Evolutionary conservation across 2,113 vertebrate species (phyloP).

Genomic region (Hyla sarda): DNA sequence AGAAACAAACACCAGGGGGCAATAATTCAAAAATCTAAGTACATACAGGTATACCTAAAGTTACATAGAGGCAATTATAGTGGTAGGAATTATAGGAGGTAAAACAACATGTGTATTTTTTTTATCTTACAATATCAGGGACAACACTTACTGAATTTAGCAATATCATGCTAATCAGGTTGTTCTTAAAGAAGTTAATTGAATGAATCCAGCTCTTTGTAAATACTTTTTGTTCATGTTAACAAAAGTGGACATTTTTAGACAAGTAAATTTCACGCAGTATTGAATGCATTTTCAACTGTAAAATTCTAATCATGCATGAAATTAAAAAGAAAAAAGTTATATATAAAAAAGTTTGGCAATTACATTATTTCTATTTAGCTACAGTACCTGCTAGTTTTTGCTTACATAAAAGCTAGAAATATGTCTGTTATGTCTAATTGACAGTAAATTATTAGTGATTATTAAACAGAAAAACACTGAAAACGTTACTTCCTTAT

Average conservation of each 20-base stretch:
- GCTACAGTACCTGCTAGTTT: constrained; percentile 1
- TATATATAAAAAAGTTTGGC: constrained; percentile 58
- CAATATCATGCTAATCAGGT: constrained; percentile 60
- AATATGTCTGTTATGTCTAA: background rate
- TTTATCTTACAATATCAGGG: background rate
- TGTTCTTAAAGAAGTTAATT: constrained; percentile 66
- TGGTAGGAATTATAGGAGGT: no score
- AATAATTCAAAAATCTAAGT: no score
- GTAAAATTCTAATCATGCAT: constrained; percentile 68
- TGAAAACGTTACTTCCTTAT: no score
- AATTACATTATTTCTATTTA: constrained; percentile 60
- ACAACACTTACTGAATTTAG: background rate
- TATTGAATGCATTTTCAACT: constrained; percentile 65
- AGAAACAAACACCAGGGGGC: no score
- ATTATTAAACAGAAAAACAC: background rate
- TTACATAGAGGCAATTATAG: background rate
- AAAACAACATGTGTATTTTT: constrained; percentile 31
- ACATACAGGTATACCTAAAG: no score
- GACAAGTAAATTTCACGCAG: constrained; percentile 70
- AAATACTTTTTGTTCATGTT: constrained; percentile 65
- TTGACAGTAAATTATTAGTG: background rate
- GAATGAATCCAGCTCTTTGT: constrained; percentile 62
- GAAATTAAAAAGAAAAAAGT: constrained; percentile 69
- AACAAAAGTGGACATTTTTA: constrained; percentile 67
- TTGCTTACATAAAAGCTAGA: background rate